Percentiles rank a stretch among this genome's conserved stretches.
Evolutionary conservation across 2,888 invertebrate genomes (phyloP).

Genomic region (Latrodectus elegans): DNA sequence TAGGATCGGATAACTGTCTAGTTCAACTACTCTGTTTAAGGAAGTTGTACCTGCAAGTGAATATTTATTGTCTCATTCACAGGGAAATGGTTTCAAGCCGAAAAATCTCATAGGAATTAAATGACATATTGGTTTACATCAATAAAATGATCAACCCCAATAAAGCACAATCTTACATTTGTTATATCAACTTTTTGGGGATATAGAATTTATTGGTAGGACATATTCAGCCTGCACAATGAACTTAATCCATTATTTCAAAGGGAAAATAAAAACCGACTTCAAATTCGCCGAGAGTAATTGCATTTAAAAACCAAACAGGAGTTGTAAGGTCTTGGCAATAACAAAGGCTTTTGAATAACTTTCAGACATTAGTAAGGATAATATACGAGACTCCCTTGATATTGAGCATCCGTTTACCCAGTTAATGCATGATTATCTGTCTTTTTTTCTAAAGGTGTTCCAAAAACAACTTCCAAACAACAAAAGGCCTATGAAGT

Average conservation of each 20-base stretch:
- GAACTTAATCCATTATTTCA: slow-evolving; percentile 29
- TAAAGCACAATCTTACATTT: background rate
- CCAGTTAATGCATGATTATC: slow-evolving; percentile 50
- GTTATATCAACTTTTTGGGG: background rate
- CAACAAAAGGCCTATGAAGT: slow-evolving; percentile 26
- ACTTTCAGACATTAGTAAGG: background rate
- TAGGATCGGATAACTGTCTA: background rate
- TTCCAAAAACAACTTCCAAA: slow-evolving; percentile 22
- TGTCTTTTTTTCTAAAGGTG: slow-evolving; percentile 30
- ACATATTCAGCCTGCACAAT: slow-evolving; percentile 40
- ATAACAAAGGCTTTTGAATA: slow-evolving; percentile 13
- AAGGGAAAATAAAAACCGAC: slow-evolving; percentile 14
- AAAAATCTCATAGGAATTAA: background rate
- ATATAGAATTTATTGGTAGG: slow-evolving; percentile 12
- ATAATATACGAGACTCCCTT: background rate
- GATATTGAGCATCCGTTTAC: slow-evolving; percentile 27
- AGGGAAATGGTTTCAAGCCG: background rate
- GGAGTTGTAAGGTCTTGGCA: background rate
- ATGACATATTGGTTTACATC: background rate
- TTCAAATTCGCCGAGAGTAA: slow-evolving; percentile 17
- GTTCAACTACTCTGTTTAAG: background rate
- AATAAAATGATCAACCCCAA: background rate
- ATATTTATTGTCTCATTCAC: background rate
- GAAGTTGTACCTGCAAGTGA: background rate
- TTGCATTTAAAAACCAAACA: slow-evolving; percentile 30